These are phyloP conservation scores for Oryctes rhinoceros DNA, from an alignment of 1,140 invertebrate genomes.

Conservation along the genomic window DNA sequence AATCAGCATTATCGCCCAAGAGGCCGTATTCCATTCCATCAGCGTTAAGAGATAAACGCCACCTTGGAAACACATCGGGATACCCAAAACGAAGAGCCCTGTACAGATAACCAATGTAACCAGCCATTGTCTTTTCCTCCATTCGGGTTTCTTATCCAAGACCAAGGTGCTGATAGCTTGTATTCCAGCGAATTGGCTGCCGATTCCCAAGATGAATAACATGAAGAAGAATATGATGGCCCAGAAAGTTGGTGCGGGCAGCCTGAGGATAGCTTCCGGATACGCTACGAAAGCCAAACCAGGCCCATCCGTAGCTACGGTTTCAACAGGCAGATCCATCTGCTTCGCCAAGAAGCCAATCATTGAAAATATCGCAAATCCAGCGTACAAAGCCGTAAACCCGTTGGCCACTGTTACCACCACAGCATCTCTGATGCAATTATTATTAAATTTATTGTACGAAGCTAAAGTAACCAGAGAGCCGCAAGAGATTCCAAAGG, in stretches of 20 bases:
- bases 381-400: conserved; percentile 76
- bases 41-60: conserved; percentile 80
- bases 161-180: conserved; percentile 81
- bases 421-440: conserved; percentile 75
- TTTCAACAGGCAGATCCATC: conserved; percentile 70
- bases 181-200: conserved; percentile 82
- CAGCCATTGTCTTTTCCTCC: conserved; percentile 69
- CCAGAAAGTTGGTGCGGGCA: conserved; percentile 82
- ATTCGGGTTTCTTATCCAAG: conserved; percentile 73
- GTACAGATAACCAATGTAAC: conserved; percentile 70
- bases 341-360: conserved; percentile 77
- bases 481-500: conserved; percentile 75
- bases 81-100: conserved; percentile 69
- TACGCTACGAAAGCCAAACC: conserved; percentile 84
- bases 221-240: conserved; percentile 86
- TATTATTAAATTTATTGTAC: conserved; percentile 78
- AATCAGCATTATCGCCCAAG: conserved; percentile 83
- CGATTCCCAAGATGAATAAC: conserved; percentile 80
- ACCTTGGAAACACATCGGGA: conserved; percentile 75
- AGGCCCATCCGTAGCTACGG: conserved; percentile 73
- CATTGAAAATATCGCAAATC: conserved; percentile 82
- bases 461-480: conserved; percentile 78
- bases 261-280: conserved; percentile 79
- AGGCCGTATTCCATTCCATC: conserved; percentile 84
- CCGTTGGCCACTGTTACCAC: conserved; percentile 77